Evolutionary conservation across 1,140 invertebrate genomes (phyloP), one percentile per base, ranked within the genome.

Genomic region (Magallana ariakensis): DNA sequence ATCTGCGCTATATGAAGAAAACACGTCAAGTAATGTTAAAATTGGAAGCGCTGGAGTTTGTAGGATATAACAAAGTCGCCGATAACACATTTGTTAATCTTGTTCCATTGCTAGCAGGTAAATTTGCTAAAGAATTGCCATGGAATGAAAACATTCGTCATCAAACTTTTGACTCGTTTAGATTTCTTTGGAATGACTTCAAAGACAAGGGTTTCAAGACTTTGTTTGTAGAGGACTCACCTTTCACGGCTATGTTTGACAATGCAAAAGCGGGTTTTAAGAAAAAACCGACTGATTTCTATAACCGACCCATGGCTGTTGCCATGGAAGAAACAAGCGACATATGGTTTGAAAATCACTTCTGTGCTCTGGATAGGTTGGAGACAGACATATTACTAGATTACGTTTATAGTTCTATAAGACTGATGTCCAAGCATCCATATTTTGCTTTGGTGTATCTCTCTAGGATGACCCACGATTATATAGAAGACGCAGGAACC

Each of bases 1-100:
- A 98, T 87, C 96, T 97, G 70, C 96, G 97, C 26, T 97, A 97
- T 87, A 97, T 98, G 97, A 96, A 96, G 0, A 96, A 96, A 91
- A 97, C 97, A 0, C 93, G 96, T 0, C 90, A 94, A 0, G 94
- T 98, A 0, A 90, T 92, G 90, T 15, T 92, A 4, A 84, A 91
- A 80, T 66, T 94, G 54, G 80, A 81, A 0, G 93, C 92, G 0
- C 85, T 94, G 81, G 94, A 94, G 66, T 90, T 94, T 88, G 26
- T 89, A 2, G 94, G 93, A 0, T 94, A 94, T 86, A 94, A 93
- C 87, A 94, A 95, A 87, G 92, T 94, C 15, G 94, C 92, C 8
- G 93, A 94, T 75, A 95, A 95, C 85, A 95, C 94, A 0, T 94
- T 94, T 89, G 93, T 94, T 15, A 95, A 94, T 87, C 91, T 95